A percentile compares a stretch with the other conserved stretches of the same genome.
Conservation (phyloP, 2,113 vertebrate species). For the Ameiurus melas region DNA sequence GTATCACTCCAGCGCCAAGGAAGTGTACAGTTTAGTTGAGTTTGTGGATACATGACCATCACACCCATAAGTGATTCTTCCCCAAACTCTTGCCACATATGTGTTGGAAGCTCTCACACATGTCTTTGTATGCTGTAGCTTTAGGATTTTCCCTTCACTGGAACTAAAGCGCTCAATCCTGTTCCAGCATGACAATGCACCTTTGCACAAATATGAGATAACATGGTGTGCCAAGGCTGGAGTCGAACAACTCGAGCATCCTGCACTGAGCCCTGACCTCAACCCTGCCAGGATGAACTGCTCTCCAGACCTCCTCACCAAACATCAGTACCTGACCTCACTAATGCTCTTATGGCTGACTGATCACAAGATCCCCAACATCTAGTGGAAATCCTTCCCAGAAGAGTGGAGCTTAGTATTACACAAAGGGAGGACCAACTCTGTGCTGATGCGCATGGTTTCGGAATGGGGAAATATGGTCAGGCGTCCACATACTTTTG, state of each 20-base stretch:
- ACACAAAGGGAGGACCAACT: too few relatives aligned
- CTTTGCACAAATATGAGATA: background rate
- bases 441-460: too few relatives aligned
- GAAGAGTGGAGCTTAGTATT: background rate
- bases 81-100: background rate
- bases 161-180: too few relatives aligned
- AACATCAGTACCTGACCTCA: background rate
- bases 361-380: background rate
- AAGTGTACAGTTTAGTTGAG: background rate
- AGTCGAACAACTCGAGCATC: background rate
- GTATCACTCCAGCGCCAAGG: background rate
- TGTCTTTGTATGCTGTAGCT: background rate
- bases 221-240: background rate
- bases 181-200: too few relatives aligned
- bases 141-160: background rate
- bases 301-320: background rate
- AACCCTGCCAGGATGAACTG: background rate
- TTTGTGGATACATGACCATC: background rate
- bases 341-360: background rate
- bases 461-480: background rate
- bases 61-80: too few relatives aligned
- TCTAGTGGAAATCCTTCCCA: background rate
- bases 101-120: background rate
- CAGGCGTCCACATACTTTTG: background rate
- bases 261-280: background rate